Conservation (phyloP, 2,797 vertebrate genomes). For the Acomys russatus region DNA sequence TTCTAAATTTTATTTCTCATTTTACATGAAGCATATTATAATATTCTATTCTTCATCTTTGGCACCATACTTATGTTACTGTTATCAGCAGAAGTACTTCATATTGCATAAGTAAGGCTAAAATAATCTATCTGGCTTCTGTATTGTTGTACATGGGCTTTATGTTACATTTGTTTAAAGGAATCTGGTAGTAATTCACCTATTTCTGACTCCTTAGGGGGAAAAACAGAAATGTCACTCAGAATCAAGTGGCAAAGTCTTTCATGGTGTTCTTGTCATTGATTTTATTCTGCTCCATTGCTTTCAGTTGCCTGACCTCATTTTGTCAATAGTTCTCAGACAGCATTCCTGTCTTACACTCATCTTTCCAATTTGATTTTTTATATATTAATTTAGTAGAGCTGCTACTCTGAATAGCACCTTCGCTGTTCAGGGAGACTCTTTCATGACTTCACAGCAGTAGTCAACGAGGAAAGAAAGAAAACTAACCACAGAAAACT, state of each 20-base stretch:
- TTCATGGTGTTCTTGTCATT: conserved; percentile 42
- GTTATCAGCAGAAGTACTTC: background rate
- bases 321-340: conserved; percentile 62
- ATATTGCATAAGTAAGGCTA: background rate
- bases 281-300: conserved; percentile 67
- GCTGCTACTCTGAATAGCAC: background rate
- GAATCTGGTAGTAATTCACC: conserved; percentile 2
- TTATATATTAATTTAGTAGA: conserved; percentile 1
- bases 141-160: background rate
- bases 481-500: background rate
- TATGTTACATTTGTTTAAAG: conserved; percentile 39
- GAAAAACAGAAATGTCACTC: conserved; percentile 51
- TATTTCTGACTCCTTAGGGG: conserved; percentile 18
- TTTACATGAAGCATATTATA: background rate
- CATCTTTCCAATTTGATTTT: conserved; percentile 57
- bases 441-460: conserved; percentile 6
- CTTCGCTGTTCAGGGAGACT: background rate
- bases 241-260: conserved; percentile 36
- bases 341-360: background rate
- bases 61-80: conserved; percentile 15
- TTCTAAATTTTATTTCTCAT: background rate
- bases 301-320: conserved; percentile 52
- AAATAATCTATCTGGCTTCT: background rate
- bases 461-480: background rate
- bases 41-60: background rate